Evolutionary conservation across 1,140 invertebrate species (phyloP).

Genomic region (Euura lappo): DNA sequence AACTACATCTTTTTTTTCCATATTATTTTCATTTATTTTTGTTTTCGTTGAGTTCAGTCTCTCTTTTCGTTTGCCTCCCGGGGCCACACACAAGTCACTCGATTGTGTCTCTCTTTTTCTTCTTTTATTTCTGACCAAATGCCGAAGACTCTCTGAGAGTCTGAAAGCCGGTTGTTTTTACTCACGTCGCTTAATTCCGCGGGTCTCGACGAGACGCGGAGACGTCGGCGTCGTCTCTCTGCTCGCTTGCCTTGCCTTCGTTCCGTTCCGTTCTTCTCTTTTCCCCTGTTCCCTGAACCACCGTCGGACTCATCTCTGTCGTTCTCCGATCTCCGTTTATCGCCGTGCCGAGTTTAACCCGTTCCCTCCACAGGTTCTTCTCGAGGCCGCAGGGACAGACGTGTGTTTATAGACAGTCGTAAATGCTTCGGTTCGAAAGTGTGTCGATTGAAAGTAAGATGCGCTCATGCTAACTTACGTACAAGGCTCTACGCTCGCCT

Average conservation of each 20-base stretch:
- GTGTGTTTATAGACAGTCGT: slow-evolving; percentile 4
- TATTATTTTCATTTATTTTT: too few relatives aligned
- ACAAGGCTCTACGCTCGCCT: not conserved
- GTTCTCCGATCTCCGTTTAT: not conserved
- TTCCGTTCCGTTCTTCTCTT: not conserved
- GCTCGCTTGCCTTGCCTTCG: not conserved
- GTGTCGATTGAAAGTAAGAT: slow-evolving; percentile 7
- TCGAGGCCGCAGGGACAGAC: not conserved
- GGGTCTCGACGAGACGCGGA: too few relatives aligned
- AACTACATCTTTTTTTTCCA: too few relatives aligned
- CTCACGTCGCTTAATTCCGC: not conserved
- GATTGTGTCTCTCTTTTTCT: not conserved
- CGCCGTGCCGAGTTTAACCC: not conserved
- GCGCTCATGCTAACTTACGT: not conserved
- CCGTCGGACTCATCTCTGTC: too few relatives aligned
- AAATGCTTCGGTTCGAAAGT: slow-evolving; percentile 7
- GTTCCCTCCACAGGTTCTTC: not conserved
- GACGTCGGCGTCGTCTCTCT: not conserved
- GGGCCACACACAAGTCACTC: not conserved
- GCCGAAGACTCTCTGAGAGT: not conserved
- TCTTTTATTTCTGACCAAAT: not conserved
- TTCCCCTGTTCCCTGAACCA: not conserved
- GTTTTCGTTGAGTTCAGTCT: not conserved
- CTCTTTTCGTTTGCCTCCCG: not conserved
- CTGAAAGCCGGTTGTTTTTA: not conserved